Conservation (phyloP, 2,113 vertebrate species). For the Typhlomys cinereus region DNA sequence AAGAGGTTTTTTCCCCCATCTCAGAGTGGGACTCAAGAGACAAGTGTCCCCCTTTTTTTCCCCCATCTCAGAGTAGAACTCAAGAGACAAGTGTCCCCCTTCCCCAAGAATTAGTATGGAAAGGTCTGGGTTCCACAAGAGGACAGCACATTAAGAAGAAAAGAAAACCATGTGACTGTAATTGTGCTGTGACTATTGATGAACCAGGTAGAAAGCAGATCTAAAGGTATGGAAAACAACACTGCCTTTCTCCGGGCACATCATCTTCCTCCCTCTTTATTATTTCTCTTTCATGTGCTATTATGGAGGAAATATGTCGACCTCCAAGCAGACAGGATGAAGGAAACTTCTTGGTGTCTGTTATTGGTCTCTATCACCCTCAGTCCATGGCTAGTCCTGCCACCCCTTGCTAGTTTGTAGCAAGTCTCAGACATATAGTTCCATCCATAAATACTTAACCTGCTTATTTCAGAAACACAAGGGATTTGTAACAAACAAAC, state of each 20-base stretch:
- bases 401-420: neutral
- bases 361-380: neutral
- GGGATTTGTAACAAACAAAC: constrained; percentile 18
- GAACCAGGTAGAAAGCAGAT: no score
- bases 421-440: neutral
- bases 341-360: neutral
- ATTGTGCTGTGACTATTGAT: no score
- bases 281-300: constrained; percentile 1
- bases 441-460: neutral
- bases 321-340: neutral
- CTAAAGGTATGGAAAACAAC: neutral
- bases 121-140: neutral
- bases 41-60: neutral
- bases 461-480: constrained; percentile 26
- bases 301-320: neutral
- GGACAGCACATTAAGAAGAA: neutral
- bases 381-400: neutral
- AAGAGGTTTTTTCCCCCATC: no score
- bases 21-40: neutral
- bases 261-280: neutral
- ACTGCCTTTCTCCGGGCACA: neutral
- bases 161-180: neutral
- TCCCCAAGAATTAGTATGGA: constrained; percentile 19
- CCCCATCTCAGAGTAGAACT: neutral
- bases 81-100: neutral